phyloP scores from a whole-genome alignment of 2,113 vertebrate genomes.

The Tursiops truncatus region DNA sequence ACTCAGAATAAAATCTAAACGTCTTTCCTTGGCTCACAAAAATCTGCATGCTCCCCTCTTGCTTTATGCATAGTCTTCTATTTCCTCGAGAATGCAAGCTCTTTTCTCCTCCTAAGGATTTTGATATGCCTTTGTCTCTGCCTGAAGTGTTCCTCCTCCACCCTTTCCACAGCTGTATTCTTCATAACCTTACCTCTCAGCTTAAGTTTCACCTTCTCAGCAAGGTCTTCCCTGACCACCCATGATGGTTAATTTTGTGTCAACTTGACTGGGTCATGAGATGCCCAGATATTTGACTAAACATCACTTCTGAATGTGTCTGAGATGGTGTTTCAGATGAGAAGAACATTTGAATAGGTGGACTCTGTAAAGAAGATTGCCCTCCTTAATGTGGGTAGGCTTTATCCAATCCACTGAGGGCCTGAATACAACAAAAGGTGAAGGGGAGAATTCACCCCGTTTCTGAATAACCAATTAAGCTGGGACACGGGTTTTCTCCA shows the following conservation, averaged over 20 bases:
- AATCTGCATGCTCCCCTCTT: background rate
- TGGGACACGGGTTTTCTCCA: background rate
- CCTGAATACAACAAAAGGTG: background rate
- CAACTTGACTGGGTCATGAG: background rate
- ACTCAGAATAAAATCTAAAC: background rate
- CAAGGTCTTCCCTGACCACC: background rate
- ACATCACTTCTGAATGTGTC: background rate
- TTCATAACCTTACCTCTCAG: background rate
- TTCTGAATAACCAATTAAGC: background rate
- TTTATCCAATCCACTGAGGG: background rate
- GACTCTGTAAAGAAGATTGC: background rate
- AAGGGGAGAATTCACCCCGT: background rate
- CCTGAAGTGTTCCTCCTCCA: background rate
- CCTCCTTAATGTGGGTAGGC: background rate
- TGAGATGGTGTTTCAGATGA: background rate
- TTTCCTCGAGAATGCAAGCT: background rate
- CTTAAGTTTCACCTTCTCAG: background rate
- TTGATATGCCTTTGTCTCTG: background rate
- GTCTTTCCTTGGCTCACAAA: background rate
- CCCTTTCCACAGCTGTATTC: background rate
- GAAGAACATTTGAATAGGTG: background rate
- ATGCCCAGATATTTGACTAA: background rate
- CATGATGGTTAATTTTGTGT: background rate
- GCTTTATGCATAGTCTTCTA: background rate
- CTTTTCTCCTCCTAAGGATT: background rate